Base-by-base conservation (phyloP, 2,888 invertebrate species). In the Chrysodeixis includens region DNA sequence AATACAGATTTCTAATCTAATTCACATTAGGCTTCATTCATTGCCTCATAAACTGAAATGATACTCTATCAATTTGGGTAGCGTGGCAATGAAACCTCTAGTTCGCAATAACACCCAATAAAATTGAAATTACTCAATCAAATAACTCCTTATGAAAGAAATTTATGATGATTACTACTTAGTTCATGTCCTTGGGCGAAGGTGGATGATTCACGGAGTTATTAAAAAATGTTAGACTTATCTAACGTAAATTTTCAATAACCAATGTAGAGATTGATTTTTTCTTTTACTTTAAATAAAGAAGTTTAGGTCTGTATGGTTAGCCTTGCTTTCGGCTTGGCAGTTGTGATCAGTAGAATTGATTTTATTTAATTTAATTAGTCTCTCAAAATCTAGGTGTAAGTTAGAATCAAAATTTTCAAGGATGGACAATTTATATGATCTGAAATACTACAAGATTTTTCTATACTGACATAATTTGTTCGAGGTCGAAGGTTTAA, bases 401-500 rank as follows among this genome's bases (percentile, higher is more conserved):
- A 26, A 26, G 3, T 6, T 26, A 26, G 26, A 2, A 2, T 4
- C 26, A 26, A 26, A 26, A 2, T 4, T 6, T 26, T 26, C 26
- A 4, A 26, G 6, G 26, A 26, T 26, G 26, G 6, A 26, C 26
- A 26, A 26, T 26, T 26, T 26, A 26, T 2, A 26, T 26, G 6
- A 26, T 4, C 26, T n/a, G n/a, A 26, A 26, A 40, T n/a, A 40
- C 14, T 40, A n/a, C n/a, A 6, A n/a, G 5, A 12, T 6, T 4
- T 1, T n/a, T 1, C n/a, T 40, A 14, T 40, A n/a, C 40, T 58
- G 72, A 72, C 51, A 46, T 57, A 61, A 66, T 40, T 40, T 40
- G 6, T 55, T 57, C 62, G 55, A 73, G 62, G 76, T 62, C 64
- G 22, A 52, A 6, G 52, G 44, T 60, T 66, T 40, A 61, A 52